Base-by-base conservation (phyloP, 2,888 invertebrate species). In the Caenorhabditis sp. region DNA sequence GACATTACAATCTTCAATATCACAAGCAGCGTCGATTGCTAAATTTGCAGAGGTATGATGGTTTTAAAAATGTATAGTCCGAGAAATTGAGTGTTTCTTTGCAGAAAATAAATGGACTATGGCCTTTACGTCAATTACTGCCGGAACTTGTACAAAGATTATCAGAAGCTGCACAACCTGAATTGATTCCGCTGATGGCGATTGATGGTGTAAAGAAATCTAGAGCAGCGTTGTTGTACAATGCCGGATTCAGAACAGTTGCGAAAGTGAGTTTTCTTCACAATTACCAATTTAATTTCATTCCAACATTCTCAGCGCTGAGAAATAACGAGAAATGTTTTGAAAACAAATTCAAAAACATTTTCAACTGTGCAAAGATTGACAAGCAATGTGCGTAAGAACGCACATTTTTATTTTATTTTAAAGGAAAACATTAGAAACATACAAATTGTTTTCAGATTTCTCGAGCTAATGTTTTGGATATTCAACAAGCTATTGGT, bases 161-260 rank as follows among this genome's bases (percentile, higher is more conserved):
- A 82, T 92, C 93, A 74, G 92, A 93, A 87, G 95, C 95, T 88
- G 93, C 93, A 68, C 91, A 93, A 12, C 90, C 91, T 0, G 95
- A 95, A 81, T 89, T 97, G 64, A 90, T 92, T 37, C 92, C 92
- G 14, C 90, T 97, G 23, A 92, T 97, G 92, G 93, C 94, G 78
- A 90, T 97, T 79, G 95, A 96, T 1, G 92, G 92, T 23, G 94
- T 97, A 2, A 94, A 93, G 90, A 92, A 93, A 92, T 93, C 92
- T 73, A 91, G 96, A 72, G 96, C 96, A 0, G 91, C 92, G 77
- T 94, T 95, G 88, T 89, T 97, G 58, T 92, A 91, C 87, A 91
- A 92, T 50, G 94, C 94, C 0, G 96, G 96, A 0, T 95, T 91
- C 89, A 92, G 91, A 54, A 85, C 76, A 5, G 81, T 84, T 24